These are phyloP conservation scores for Indri indri DNA, from an alignment of 2,113 vertebrate species.

Conservation along the genomic window DNA sequence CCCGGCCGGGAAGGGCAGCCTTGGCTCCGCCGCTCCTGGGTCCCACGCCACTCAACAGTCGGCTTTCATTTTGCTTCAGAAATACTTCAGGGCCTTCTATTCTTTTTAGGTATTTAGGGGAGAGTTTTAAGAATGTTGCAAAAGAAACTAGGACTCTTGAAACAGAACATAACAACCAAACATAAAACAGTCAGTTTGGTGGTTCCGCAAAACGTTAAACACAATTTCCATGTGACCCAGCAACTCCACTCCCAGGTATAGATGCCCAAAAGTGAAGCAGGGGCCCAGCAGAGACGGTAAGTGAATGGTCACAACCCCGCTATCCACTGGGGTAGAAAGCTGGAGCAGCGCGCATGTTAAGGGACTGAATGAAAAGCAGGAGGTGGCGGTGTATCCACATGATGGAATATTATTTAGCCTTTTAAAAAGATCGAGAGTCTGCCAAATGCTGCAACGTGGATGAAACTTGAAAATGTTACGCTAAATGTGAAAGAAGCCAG, in stretches of 20 bases:
- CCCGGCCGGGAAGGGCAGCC: too few relatives aligned
- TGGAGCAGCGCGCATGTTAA: too few relatives aligned
- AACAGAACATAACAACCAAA: not conserved
- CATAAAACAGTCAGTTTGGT: not conserved
- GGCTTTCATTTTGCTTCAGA: not conserved
- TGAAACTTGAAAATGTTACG: not conserved
- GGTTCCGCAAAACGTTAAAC: not conserved
- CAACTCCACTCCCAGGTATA: not conserved
- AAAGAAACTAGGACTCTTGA: not conserved
- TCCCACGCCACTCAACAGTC: not conserved
- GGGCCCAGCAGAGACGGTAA: too few relatives aligned
- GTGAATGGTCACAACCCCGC: too few relatives aligned
- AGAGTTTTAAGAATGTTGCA: not conserved
- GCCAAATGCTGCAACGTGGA: not conserved
- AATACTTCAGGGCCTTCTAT: not conserved
- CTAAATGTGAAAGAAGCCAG: not conserved
- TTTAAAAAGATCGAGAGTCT: not conserved
- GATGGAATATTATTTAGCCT: too few relatives aligned
- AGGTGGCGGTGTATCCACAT: too few relatives aligned
- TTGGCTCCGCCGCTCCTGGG: accelerated
- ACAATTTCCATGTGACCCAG: not conserved
- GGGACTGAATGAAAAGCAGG: too few relatives aligned
- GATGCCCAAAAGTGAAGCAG: too few relatives aligned
- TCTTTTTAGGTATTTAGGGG: not conserved
- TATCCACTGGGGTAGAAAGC: too few relatives aligned